phyloP scores from a whole-genome alignment of 2,888 invertebrate species.

The Psylliodes chrysocephalus region DNA sequence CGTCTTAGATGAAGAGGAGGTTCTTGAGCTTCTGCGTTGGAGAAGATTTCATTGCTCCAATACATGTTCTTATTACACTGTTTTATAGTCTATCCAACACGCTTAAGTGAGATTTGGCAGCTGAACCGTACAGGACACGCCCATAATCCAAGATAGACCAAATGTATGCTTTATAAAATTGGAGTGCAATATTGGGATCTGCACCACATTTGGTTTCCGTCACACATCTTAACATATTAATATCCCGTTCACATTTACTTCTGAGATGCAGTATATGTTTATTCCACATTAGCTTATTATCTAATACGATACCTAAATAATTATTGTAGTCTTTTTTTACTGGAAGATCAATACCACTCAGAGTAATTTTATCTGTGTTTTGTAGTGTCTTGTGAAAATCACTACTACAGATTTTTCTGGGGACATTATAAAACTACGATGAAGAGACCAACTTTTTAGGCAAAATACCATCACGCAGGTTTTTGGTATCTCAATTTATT shows the following conservation, averaged over 20 bases:
- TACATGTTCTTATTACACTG: conserved; percentile 5
- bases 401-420: no score
- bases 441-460: no score
- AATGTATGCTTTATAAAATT: conserved; percentile 5
- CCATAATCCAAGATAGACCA: conserved; percentile 8
- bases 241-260: conserved; percentile 10
- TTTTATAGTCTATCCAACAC: background rate
- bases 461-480: no score
- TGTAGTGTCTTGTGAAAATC: no score
- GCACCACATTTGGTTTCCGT: conserved; percentile 12
- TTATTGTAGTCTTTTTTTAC: no score
- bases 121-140: conserved; percentile 12
- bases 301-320: no score
- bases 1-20: background rate
- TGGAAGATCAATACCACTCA: no score
- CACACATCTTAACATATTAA: conserved; percentile 11
- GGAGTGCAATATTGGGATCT: conserved; percentile 13
- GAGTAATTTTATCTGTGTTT: no score
- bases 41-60: conserved; percentile 15
- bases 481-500: no score
- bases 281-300: no score
- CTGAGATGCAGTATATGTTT: conserved; percentile 7
- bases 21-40: conserved; percentile 4
- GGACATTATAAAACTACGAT: no score
- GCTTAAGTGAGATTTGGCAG: background rate